These are phyloP conservation scores for Percopsis omiscomaycus DNA, from an alignment of 2,797 vertebrate genomes.

Conservation along the genomic window DNA sequence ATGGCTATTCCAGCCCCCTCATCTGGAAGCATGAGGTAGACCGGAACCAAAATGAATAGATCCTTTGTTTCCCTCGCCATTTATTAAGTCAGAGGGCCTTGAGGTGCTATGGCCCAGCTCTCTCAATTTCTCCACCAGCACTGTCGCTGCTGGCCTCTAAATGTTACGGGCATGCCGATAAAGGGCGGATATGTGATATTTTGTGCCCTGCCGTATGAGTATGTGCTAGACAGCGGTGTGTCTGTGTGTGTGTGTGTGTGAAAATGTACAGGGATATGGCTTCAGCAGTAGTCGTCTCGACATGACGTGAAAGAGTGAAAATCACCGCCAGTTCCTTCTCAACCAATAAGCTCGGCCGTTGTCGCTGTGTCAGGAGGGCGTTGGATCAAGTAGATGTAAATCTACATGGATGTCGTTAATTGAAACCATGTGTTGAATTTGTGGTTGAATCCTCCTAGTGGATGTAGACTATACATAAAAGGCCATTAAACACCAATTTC, in stretches of 20 bases:
- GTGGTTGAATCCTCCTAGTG: not conserved
- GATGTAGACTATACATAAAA: slow-evolving; percentile 10
- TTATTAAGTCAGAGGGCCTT: slow-evolving; percentile 66
- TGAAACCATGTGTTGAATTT: slow-evolving; percentile 1
- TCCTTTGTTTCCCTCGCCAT: slow-evolving; percentile 63
- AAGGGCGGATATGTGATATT: slow-evolving; percentile 52
- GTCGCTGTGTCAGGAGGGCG: slow-evolving; percentile 1
- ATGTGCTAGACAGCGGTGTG: slow-evolving; percentile 46
- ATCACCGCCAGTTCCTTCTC: slow-evolving; percentile 12
- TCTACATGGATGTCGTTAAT: slow-evolving; percentile 1
- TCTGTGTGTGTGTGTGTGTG: slow-evolving; percentile 36
- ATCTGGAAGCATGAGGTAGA: slow-evolving; percentile 65
- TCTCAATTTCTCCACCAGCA: slow-evolving; percentile 33
- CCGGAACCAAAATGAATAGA: slow-evolving; percentile 68
- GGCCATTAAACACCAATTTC: slow-evolving; percentile 1
- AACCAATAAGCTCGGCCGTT: not conserved
- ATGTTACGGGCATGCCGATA: slow-evolving; percentile 37
- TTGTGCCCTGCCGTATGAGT: slow-evolving; percentile 41
- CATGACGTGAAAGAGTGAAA: slow-evolving; percentile 41
- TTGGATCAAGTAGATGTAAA: slow-evolving; percentile 18
- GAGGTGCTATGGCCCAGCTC: slow-evolving; percentile 42
- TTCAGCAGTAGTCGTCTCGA: slow-evolving; percentile 39
- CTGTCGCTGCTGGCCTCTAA: slow-evolving; percentile 26
- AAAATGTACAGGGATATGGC: slow-evolving; percentile 27
- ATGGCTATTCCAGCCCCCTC: slow-evolving; percentile 69